Conservation (phyloP, 2,113 vertebrate genomes). For the Vimba vimba region DNA sequence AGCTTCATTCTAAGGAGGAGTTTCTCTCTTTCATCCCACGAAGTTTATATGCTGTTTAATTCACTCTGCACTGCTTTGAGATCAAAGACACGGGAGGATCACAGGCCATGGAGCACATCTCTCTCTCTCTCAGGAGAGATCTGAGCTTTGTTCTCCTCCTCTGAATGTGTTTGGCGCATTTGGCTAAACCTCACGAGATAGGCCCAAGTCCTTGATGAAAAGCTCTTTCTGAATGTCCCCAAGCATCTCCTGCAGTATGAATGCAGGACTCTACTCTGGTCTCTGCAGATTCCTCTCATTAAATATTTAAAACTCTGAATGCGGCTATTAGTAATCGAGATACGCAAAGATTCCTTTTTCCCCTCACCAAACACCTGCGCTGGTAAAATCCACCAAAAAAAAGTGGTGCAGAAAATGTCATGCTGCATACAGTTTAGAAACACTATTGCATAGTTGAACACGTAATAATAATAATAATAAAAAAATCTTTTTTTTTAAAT, state of each 20-base stretch:
- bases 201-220: constrained; percentile 23
- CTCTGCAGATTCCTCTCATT: constrained; percentile 61
- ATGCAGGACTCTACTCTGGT: constrained; percentile 24
- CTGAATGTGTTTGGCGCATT: neutral
- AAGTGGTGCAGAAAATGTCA: neutral
- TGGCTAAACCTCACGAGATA: constrained; percentile 16
- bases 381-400: neutral
- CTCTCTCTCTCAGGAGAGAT: constrained; percentile 4
- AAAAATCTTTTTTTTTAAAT: too few relatives aligned
- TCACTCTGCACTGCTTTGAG: neutral
- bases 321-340: constrained; percentile 48
- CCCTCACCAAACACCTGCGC: constrained; percentile 47
- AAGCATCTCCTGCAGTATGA: neutral
- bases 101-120: neutral
- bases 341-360: constrained; percentile 54
- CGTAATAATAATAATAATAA: neutral
- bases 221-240: neutral
- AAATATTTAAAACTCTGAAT: constrained; percentile 67
- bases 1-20: neutral
- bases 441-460: neutral
- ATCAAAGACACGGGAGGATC: constrained; percentile 20
- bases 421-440: neutral
- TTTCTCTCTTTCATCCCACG: constrained; percentile 19
- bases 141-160: constrained; percentile 8
- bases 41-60: neutral